phyloP scores from a whole-genome alignment of 2,888 invertebrate genomes.

The Ennomos quercinarius region DNA sequence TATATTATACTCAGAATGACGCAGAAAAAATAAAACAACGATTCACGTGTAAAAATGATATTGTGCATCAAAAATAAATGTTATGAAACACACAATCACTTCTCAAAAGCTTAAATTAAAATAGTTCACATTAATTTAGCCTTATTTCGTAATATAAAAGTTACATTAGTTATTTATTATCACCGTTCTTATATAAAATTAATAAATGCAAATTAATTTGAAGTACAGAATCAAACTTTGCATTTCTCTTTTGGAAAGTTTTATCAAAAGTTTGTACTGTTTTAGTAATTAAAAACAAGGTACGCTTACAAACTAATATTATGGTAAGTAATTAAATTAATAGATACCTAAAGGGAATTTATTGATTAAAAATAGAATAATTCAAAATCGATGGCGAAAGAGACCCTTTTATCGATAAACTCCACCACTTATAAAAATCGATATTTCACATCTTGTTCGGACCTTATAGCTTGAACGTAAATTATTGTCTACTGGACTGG shows the following conservation, averaged over 20 bases:
- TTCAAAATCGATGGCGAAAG: slow-evolving; percentile 1
- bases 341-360: slow-evolving; percentile 28
- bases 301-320: slow-evolving; percentile 49
- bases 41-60: slow-evolving; percentile 63
- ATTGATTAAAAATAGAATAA: slow-evolving; percentile 5
- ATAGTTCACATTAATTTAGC: slow-evolving; percentile 56
- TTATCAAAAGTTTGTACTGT: slow-evolving; percentile 65
- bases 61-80: slow-evolving; percentile 69
- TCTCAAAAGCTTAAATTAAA: slow-evolving; percentile 54
- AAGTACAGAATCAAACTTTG: slow-evolving; percentile 57
- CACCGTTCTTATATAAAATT: slow-evolving; percentile 58
- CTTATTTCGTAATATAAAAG: slow-evolving; percentile 47
- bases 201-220: slow-evolving; percentile 71
- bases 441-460: neutral
- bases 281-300: slow-evolving; percentile 48
- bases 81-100: slow-evolving; percentile 53
- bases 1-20: too few relatives aligned
- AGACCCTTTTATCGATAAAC: slow-evolving; percentile 10
- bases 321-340: slow-evolving; percentile 42
- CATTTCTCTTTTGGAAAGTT: slow-evolving; percentile 48
- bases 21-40: slow-evolving; percentile 34
- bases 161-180: slow-evolving; percentile 54
- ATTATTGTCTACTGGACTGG: too few relatives aligned
- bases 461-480: too few relatives aligned
- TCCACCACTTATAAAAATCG: slow-evolving; percentile 6